Evolutionary conservation across 2,797 vertebrate species (phyloP), one percentile per base, ranked within the genome.

Genomic region (Coracias cyanogaster): DNA sequence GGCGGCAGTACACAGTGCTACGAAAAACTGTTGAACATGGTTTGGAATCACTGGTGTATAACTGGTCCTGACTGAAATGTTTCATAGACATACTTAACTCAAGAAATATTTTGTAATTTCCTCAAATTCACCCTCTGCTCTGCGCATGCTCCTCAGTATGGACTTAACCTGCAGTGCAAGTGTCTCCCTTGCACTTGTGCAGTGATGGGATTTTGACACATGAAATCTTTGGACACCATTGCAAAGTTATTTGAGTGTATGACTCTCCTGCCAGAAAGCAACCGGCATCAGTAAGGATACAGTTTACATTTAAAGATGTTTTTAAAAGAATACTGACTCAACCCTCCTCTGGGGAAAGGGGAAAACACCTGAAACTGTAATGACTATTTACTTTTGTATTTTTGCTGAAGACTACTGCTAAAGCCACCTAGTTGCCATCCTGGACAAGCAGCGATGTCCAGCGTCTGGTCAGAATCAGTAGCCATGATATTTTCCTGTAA

Each of bases 91-190:
- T 71, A 80, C 31, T 96, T 92, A 90, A 88, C 21, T 78, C 31
- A 61, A 90, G 51, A 93, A 96, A 80, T 82, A 90, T 90, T 92
- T 82, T 86, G 74, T 67, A 66, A 64, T 93, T 95, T 93, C 84
- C 67, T 86, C 86, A 67, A 73, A 74, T 39, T 54, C 0, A 0
- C 31, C 64, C 72, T 57, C 33, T 2, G 5, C 51, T 49, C 49
- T 28, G 33, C 49, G 33, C 67, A 49, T 93, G 86, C 66, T 67
- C 45, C 8, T 81, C 43, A 31, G 80, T 86, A 54, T 5, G 29
- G 62, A 61, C 28, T 80, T 67, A 28, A 61, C 0, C 1, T 3
- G 6, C 39, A 70, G 55, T 24, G 29, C 64, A 82, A 87, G 35
- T 2, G 0, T 61, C 37, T 45, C 48, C 60, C 33, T 69, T 78